Evolutionary conservation across 2,888 invertebrate genomes (phyloP), one percentile per base, ranked within the genome.

Genomic region (Smittia sp.): DNA sequence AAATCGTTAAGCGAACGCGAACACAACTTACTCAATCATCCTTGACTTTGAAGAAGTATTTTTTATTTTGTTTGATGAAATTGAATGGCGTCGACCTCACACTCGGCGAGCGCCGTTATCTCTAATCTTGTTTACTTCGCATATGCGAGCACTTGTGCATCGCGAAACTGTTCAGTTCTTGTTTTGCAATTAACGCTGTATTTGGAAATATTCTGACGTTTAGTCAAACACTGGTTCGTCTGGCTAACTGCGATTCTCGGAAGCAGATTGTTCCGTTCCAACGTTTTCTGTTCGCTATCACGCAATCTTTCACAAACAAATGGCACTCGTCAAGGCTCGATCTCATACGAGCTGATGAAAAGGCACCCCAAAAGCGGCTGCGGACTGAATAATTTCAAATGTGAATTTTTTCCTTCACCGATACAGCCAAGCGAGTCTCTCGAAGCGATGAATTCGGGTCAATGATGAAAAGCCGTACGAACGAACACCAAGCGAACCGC

Each of bases 391-490:
- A 63, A 27, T 63, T 63, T 63, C 63, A 63, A 63, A 63, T 63
- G 63, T 15, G 63, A 24, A 27, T 27, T 27, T 27, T 27, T 63
- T 63, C 58, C 58, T 58, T 58, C 58, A 58, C 58, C 18, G 58
- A 63, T 27, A 63, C 63, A 63, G 63, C 15, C 25, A 63, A 22
- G 2, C 6, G 13, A 58, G 22, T 22, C 58, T 18, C 58, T 58
- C 22, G 58, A 22, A 22, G 11, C 46, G 20, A 46, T 11, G 46
- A 46, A 46, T 46, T 46, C n/a, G 46, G 46, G 70, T 70, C 70
- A 70, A 70, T 70, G 70, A 70, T 70, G 70, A 70, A 70, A 54
- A 54, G 46, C 70, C 70, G 70, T 24, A 46, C 46, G 2, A 46
- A 15, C 46, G 9, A 32, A 46, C 46, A 46, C 46, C 4, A 46